Evolutionary conservation across 2,113 vertebrate genomes (phyloP).

Genomic region (cattle (Bos taurus)): ARS-UCD2.0 NC_037346.1:40282501-40283000

Average conservation of each 20-base stretch:
- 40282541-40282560: neutral
- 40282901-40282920: neutral
- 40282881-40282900: neutral
- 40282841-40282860: neutral
- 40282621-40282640: neutral
- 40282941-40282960: neutral
- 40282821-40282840: neutral
- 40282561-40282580: neutral
- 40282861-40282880: neutral
- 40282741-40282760: neutral
- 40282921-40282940: neutral
- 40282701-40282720: neutral
- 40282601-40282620: neutral
- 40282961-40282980: neutral
- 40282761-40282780: neutral
- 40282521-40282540: neutral
- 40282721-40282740: neutral
- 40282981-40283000: neutral
- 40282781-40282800: neutral
- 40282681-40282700: neutral
- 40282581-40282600: neutral
- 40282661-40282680: neutral
- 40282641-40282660: neutral
- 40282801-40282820: neutral
- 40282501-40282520: neutral